A percentile compares a stretch with the other conserved stretches of the same genome.
Conservation (phyloP, 2,888 invertebrate genomes). For the Periphyllus acericola region DNA sequence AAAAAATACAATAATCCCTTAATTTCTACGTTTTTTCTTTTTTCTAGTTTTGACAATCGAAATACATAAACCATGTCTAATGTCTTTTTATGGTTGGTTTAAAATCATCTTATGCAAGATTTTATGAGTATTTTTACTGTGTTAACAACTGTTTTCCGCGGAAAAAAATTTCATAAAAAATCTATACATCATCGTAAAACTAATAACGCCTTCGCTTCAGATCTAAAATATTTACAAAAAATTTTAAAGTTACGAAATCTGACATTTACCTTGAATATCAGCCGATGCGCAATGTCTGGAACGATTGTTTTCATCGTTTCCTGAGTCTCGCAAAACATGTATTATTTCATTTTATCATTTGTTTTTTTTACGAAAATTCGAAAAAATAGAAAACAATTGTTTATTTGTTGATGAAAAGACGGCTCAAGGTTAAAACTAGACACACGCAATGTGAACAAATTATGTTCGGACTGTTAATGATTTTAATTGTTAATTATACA, state of each 20-base stretch:
- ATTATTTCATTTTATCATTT: constrained; percentile 40
- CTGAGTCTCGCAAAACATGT: constrained; percentile 45
- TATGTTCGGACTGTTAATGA: constrained; percentile 53
- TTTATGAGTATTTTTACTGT: neutral
- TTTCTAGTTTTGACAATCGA: too few species aligned
- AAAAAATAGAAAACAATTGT: constrained; percentile 55
- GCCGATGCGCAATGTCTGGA: constrained; percentile 52
- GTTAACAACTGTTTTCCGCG: neutral
- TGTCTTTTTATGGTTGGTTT: neutral
- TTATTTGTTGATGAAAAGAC: constrained; percentile 46
- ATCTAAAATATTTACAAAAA: neutral
- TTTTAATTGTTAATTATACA: constrained; percentile 55
- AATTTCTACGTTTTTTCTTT: too few species aligned
- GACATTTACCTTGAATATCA: constrained; percentile 58
- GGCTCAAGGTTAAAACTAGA: constrained; percentile 32
- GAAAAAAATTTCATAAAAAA: neutral
- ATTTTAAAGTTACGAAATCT: constrained; percentile 31
- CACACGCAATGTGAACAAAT: constrained; percentile 44
- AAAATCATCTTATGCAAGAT: neutral
- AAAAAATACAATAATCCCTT: too few species aligned
- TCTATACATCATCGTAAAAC: neutral
- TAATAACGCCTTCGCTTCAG: neutral
- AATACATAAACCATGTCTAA: neutral
- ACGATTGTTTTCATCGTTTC: constrained; percentile 55
- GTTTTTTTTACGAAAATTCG: constrained; percentile 46